phyloP scores from a whole-genome alignment of 2,888 invertebrate species.

The Sympetrum striolatum region DNA sequence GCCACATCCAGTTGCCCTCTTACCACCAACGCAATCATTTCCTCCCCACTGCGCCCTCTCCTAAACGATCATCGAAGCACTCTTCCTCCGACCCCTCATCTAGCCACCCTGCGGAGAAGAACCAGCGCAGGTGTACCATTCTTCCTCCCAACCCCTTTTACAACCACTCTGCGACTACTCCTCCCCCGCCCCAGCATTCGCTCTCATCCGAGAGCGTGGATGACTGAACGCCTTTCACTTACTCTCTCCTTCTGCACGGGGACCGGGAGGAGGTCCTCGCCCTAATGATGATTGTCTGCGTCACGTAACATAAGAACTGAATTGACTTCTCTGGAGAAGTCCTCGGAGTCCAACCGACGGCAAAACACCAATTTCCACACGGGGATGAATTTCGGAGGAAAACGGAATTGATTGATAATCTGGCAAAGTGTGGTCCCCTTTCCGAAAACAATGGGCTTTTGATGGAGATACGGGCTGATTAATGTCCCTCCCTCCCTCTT shows the following conservation, averaged over 20 bases:
- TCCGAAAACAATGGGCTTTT: constrained; percentile 23
- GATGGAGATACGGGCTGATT: constrained; percentile 32
- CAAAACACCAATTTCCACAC: constrained; percentile 33
- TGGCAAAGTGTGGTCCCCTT: background rate
- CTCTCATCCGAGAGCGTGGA: background rate
- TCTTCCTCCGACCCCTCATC: background rate
- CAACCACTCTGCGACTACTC: background rate
- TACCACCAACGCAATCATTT: background rate
- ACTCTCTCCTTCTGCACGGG: background rate
- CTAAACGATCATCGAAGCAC: background rate
- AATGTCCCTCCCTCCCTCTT: background rate
- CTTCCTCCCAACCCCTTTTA: background rate
- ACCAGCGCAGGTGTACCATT: constrained; percentile 5
- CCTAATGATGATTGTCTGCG: constrained; percentile 40
- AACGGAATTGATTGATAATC: constrained; percentile 37
- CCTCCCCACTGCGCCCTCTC: background rate
- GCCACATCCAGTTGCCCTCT: background rate
- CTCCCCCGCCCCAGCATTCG: background rate
- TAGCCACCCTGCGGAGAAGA: background rate
- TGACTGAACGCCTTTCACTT: background rate
- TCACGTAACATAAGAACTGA: constrained; percentile 22
- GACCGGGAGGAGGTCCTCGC: background rate
- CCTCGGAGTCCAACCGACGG: background rate
- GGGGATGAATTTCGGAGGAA: constrained; percentile 32
- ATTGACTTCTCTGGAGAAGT: constrained; percentile 9